Conservation (phyloP, 2,888 invertebrate species). For the Diogma glabrata region DNA sequence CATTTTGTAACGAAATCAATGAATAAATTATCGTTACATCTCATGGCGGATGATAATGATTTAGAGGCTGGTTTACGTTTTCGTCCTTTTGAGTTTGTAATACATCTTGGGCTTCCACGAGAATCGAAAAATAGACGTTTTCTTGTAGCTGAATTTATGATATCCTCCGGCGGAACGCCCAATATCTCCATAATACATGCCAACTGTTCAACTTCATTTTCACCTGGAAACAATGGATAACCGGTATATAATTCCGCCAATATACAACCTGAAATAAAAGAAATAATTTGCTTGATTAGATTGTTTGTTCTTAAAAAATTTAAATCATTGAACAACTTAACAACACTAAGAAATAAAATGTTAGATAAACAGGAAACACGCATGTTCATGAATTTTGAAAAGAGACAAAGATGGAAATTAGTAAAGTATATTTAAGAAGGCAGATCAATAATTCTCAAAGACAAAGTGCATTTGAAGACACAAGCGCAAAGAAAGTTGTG, state of each 20-base stretch:
- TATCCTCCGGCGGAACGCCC: slow-evolving; percentile 77
- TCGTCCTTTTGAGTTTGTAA: slow-evolving; percentile 88
- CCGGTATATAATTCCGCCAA: slow-evolving; percentile 92
- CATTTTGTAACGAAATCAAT: slow-evolving; percentile 84
- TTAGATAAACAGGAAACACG: no score
- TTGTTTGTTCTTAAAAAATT: no score
- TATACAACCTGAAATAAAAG: slow-evolving; percentile 60
- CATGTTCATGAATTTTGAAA: no score
- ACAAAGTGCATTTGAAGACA: no score
- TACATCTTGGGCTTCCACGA: slow-evolving; percentile 79
- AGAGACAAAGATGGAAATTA: no score
- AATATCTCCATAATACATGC: slow-evolving; percentile 95
- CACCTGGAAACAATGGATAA: slow-evolving; percentile 90
- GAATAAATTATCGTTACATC: slow-evolving; percentile 78
- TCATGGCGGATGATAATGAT: slow-evolving; percentile 65
- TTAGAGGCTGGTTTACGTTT: slow-evolving; percentile 81
- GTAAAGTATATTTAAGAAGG: no score
- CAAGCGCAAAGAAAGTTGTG: no score
- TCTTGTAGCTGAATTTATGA: slow-evolving; percentile 74
- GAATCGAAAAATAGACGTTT: slow-evolving; percentile 79
- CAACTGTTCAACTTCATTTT: slow-evolving; percentile 92
- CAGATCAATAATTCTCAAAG: no score
- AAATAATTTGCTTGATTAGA: no score
- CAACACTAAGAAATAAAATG: no score
- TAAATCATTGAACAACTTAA: no score